Evolutionary conservation across 1,140 invertebrate genomes (phyloP), one percentile per base, ranked within the genome.

Genomic region (Atta colombica): DNA sequence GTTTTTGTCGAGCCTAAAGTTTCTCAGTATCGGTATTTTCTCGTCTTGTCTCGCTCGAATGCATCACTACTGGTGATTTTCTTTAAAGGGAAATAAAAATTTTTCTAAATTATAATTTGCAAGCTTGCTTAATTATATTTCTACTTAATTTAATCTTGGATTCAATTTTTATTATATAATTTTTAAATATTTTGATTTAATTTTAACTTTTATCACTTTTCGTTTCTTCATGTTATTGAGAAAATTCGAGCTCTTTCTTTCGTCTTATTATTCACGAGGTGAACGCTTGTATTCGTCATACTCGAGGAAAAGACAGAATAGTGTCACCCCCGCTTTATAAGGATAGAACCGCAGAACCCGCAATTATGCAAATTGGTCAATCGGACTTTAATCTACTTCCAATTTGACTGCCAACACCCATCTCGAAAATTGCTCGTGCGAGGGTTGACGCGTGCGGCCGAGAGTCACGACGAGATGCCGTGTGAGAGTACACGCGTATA

Each of bases 361-460:
- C 55, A 84, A 84, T 84, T 51, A 84, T 84, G 69, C 58, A 84
- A 84, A 84, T 75, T 84, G 71, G 39, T 84, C 69, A 84, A 84
- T 84, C 69, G 80, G 39, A 51, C 39, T 84, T 84, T 58, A 84
- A 84, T 84, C 80, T 84, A 84, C 58, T 75, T 75, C 31, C 39
- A 75, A 84, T 61, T 25, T 7, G 49, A 10, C 25, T 28, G 45
- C 39, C 78, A 21, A 75, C 80, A 75, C 68, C 28, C 71, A 74
- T 61, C 45, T 61, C 55, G n/a, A 14, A 75, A 75, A 84, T 74
- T 84, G 45, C 39, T 74, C 39, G 25, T 45, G 39, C 7, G 39
- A 21, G 80, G 25, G 10, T 75, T 84, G 69, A 49, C 80, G 39
- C 80, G 80, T 82, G 80, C 80, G n/a, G 5, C 2, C 25, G 39